Evolutionary conservation across 2,113 vertebrate genomes (phyloP).

Genomic region (Pseudopodoces humilis): DNA sequence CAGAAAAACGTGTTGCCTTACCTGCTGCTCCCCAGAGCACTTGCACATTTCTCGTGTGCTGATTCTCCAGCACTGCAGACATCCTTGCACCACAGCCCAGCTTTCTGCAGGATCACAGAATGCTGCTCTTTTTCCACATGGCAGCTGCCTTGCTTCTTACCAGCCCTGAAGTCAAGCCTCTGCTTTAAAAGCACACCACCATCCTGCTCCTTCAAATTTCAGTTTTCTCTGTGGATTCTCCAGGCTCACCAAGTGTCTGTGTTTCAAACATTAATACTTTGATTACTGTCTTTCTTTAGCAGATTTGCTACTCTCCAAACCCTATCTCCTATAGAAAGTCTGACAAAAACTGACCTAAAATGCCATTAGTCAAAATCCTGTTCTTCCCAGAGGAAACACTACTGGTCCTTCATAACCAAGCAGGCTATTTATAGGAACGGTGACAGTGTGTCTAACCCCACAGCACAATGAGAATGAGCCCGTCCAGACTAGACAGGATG

Average conservation of each 20-base stretch:
- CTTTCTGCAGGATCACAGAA: not conserved
- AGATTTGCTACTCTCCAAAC: not conserved
- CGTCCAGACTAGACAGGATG: not conserved
- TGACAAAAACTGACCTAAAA: constrained; percentile 1
- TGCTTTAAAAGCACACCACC: not conserved
- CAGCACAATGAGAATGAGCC: constrained; percentile 21
- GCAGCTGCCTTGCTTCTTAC: not conserved
- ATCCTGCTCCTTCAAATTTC: not conserved
- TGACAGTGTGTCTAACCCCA: constrained; percentile 27
- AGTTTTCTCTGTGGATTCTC: not conserved
- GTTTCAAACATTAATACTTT: not conserved
- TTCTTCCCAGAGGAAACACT: not conserved
- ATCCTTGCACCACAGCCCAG: not conserved
- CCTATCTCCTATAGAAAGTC: not conserved
- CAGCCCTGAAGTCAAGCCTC: not conserved
- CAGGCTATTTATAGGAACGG: constrained; percentile 50
- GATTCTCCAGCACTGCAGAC: not conserved
- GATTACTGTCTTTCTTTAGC: not conserved
- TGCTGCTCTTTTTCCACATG: not conserved
- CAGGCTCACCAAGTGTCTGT: not conserved
- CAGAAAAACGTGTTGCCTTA: not conserved
- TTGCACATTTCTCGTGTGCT: not conserved
- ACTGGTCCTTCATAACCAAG: constrained; percentile 21
- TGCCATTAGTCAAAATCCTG: not conserved
- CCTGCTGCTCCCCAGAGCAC: not conserved